A percentile compares a stretch with the other conserved stretches of the same genome.
Conservation (phyloP, 2,888 invertebrate species). For the Tridacna gigas region DNA sequence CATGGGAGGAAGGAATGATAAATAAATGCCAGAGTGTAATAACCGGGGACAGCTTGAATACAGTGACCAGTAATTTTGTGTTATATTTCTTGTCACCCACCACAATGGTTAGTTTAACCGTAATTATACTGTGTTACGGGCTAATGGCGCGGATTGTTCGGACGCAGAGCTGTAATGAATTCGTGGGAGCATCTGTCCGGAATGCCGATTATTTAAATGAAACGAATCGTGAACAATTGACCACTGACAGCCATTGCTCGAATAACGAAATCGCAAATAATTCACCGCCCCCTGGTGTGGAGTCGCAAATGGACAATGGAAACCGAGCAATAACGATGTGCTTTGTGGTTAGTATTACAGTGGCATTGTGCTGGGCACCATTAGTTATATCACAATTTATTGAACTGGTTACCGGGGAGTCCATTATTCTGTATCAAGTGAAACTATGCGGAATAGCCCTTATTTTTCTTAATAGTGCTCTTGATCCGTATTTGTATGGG, state of each 20-base stretch:
- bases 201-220: slow-evolving; percentile 43
- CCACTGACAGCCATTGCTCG: slow-evolving; percentile 37
- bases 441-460: slow-evolving; percentile 79
- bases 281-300: slow-evolving; percentile 51
- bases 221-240: slow-evolving; percentile 48
- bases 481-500: slow-evolving; percentile 78
- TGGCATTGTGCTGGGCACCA: slow-evolving; percentile 77
- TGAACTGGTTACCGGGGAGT: slow-evolving; percentile 73
- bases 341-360: slow-evolving; percentile 74
- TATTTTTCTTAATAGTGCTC: slow-evolving; percentile 78
- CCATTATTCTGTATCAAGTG: slow-evolving; percentile 78
- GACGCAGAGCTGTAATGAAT: slow-evolving; percentile 50
- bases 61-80: slow-evolving; percentile 71
- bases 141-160: slow-evolving; percentile 73
- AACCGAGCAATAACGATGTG: slow-evolving; percentile 77
- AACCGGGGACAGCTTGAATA: slow-evolving; percentile 66
- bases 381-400: slow-evolving; percentile 76
- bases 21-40: slow-evolving; percentile 73
- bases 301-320: slow-evolving; percentile 70
- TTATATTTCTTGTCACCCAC: slow-evolving; percentile 77
- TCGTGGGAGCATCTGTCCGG: slow-evolving; percentile 10
- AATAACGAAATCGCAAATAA: slow-evolving; percentile 31
- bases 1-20: slow-evolving; percentile 69
- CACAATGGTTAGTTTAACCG: slow-evolving; percentile 67
- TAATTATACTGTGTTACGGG: slow-evolving; percentile 70